Evolutionary conservation across 1,140 invertebrate species (phyloP), one percentile per base, ranked within the genome.

Genomic region (Whitmania pigra): DNA sequence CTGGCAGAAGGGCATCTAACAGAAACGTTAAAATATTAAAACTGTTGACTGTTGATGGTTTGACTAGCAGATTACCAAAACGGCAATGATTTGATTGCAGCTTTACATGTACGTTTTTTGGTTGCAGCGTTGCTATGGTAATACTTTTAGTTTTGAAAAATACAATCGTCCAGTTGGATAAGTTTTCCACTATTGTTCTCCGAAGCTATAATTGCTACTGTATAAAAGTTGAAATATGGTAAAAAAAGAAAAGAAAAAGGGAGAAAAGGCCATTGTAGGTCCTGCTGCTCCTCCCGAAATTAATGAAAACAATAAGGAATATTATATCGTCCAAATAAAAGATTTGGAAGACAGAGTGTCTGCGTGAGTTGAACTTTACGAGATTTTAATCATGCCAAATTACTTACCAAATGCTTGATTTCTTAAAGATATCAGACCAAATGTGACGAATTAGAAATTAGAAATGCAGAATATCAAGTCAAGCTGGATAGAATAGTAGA

Each of bases 391-490:
- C 60, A 25, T 9, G 1, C 20, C 29, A 20, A 63, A 20, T 63
- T 63, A 63, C 13, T 63, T 31, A 29, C n/a, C 31, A 0, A 68
- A 36, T 68, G 67, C 18, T 49, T 15, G 9, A 17, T 49, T 49
- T n/a, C 36, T 6, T 49, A 18, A 25, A 70, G 69, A 70, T 70
- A 53, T 53, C 69, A 70, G 53, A 70, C 3, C n/a, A 70, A 22
- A 31, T 70, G 69, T 53, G 69, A 70, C 49, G 69, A 70, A 54
- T 40, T 70, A 22, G 69, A 70, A 53, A 53, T 70, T 20, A 43
- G 53, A 22, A 70, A 70, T 53, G 69, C 31, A 54, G 69, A 70
- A 54, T 70, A 49, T 53, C 36, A 70, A 70, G 49, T 49, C 6
- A 70, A 70, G 22, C 27, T 70, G 31, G 69, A 70, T 11, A 6